Conservation (phyloP, 2,113 vertebrate species). For the Petrocephalus microphthalmus region DNA sequence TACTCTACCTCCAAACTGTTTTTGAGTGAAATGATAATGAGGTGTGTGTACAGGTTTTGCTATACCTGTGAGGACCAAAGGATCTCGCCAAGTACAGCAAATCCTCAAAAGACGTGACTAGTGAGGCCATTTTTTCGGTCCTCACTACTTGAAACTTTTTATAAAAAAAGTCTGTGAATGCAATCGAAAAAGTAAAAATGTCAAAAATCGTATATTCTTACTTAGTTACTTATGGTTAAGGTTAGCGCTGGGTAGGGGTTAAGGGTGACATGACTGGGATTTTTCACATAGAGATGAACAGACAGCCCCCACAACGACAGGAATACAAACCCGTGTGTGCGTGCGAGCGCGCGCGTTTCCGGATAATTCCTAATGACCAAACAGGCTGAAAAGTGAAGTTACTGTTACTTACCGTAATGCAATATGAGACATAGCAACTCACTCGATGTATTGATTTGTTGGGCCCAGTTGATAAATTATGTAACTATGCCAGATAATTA, state of each 20-base stretch:
- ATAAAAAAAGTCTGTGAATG: not conserved
- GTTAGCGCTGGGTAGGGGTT: too few relatives aligned
- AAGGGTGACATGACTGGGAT: too few relatives aligned
- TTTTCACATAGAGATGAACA: not conserved
- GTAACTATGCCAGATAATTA: constrained; percentile 10
- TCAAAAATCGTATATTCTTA: not conserved
- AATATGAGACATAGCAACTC: not conserved
- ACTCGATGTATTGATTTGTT: not conserved
- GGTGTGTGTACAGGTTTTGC: not conserved
- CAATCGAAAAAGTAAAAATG: not conserved
- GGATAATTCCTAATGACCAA: not conserved
- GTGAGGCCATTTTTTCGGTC: too few relatives aligned
- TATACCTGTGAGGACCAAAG: too few relatives aligned
- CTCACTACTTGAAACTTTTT: too few relatives aligned
- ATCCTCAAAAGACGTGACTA: too few relatives aligned
- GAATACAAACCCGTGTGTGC: not conserved
- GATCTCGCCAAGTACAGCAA: too few relatives aligned
- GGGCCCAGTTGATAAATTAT: not conserved
- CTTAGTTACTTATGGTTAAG: too few relatives aligned
- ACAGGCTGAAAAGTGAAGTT: not conserved
- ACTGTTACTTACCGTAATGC: not conserved
- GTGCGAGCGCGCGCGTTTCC: not conserved
- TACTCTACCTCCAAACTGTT: not conserved
- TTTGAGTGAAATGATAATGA: not conserved
- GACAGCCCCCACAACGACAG: not conserved